Base-by-base conservation (phyloP, 2,113 vertebrate species). In the Promerops cafer region DNA sequence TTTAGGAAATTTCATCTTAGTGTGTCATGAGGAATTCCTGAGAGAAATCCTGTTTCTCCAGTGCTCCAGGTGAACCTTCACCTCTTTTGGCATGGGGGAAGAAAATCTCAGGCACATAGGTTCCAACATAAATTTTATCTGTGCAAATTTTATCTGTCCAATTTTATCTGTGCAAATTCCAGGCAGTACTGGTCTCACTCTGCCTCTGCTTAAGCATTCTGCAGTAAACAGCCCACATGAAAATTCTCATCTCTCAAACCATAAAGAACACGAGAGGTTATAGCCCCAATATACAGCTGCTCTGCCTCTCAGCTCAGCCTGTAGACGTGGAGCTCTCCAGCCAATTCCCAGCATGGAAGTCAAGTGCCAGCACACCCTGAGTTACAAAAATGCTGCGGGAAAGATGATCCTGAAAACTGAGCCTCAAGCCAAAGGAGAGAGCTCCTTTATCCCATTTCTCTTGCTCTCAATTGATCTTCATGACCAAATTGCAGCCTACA, bases 181-280 rank as follows among this genome's bases (percentile, higher is more conserved):
- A 57, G 27, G 33, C 61, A 60, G 52, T 17, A 15, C 23, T 52
- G 40, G 27, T 52, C 60, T 87, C 69, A 33, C 49, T 53, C 40
- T 88, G 30, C 37, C 56, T 85, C 82, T 94, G 42, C 30, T 95
- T 78, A 86, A 75, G 52, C 50, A 89, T 91, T 89, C 64, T 68
- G 79, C 64, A 33, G 49, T 47, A 42, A 89, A 75, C 1, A 68
- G 16, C 3, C 2, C 24, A 21, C 37, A 40, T 27, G 71, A 93
- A 90, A 90, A 70, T 57, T 37, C 78, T 57, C 31, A 87, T 70
- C 49, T 87, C 57, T 88, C 31, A 27, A 18, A 3, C 71, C 54
- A 61, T 83, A 72, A 83, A 72, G 70, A 90, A 13, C 37, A 63
- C 1, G 3, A 77, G 87, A 83, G 88, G 59, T 88, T 81, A 50